Evolutionary conservation across 1,140 invertebrate genomes (phyloP).

Genomic region (Ephestia elutella): DNA sequence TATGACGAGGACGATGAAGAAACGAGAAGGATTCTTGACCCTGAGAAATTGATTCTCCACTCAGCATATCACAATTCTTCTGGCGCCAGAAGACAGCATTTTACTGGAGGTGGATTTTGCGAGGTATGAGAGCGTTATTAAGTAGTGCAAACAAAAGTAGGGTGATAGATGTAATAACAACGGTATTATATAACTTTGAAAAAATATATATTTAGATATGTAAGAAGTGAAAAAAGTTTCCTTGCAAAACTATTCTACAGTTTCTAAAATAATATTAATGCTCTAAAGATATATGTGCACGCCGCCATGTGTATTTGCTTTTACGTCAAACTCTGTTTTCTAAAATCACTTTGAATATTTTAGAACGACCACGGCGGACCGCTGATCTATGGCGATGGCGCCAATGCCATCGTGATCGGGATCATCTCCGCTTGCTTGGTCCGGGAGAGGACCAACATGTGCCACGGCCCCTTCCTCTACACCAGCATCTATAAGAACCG

Average conservation of each 20-base stretch:
- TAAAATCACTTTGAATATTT: too few relatives aligned
- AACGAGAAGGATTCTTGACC: constrained; percentile 13
- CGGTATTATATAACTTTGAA: too few relatives aligned
- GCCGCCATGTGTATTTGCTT: too few relatives aligned
- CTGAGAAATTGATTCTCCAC: constrained; percentile 21
- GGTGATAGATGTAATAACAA: too few relatives aligned
- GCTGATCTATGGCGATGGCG: constrained; percentile 42
- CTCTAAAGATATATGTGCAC: too few relatives aligned
- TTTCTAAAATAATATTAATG: too few relatives aligned
- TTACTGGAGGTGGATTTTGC: constrained; percentile 35
- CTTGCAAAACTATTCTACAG: too few relatives aligned
- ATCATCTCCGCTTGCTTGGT: constrained; percentile 56
- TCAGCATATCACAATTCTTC: constrained; percentile 24
- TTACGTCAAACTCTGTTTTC: too few relatives aligned
- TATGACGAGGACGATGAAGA: constrained; percentile 30
- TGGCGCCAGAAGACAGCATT: constrained; percentile 12
- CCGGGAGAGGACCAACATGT: constrained; percentile 56
- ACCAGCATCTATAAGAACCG: constrained; percentile 62
- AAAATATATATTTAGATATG: too few relatives aligned
- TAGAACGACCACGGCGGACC: constrained; percentile 57
- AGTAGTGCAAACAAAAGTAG: too few relatives aligned
- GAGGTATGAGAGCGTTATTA: too few relatives aligned
- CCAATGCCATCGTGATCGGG: constrained; percentile 44
- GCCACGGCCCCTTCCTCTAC: constrained; percentile 62
- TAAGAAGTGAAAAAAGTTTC: too few relatives aligned